Percentiles rank a stretch among this genome's conserved stretches.
Evolutionary conservation across 2,113 vertebrate genomes (phyloP).

Genomic region (Leuciscus idus): DNA sequence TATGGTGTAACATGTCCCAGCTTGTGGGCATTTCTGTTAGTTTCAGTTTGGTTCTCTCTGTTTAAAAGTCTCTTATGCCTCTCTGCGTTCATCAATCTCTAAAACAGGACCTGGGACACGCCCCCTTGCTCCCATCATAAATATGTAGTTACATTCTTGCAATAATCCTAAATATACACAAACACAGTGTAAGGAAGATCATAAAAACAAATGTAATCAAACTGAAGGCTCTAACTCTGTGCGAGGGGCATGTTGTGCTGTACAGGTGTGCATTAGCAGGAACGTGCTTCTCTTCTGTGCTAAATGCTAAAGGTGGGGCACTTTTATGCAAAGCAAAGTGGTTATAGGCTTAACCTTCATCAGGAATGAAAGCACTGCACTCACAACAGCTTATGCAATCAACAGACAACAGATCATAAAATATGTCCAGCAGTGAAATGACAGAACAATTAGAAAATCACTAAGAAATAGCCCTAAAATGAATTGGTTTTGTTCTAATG

Average conservation of each 20-base stretch:
- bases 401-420: not conserved
- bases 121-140: not conserved
- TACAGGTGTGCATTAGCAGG: not conserved
- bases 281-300: not conserved
- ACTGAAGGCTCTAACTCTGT: not conserved
- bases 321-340: slow-evolving; percentile 2
- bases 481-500: not conserved
- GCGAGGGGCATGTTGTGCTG: not conserved
- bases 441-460: not conserved
- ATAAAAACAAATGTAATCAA: not conserved
- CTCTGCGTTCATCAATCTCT: not conserved
- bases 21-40: slow-evolving; percentile 64
- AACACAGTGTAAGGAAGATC: no score
- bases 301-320: slow-evolving; percentile 34
- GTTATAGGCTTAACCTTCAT: slow-evolving; percentile 36
- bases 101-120: not conserved
- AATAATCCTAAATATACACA: not conserved
- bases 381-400: slow-evolving; percentile 31
- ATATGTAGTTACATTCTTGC: not conserved
- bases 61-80: slow-evolving; percentile 2
- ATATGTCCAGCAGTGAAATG: not conserved
- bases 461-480: not conserved
- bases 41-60: slow-evolving; percentile 54
- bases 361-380: slow-evolving; percentile 30
- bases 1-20: slow-evolving; percentile 64